Base-by-base conservation (phyloP, 2,113 vertebrate genomes). In the Mugil cephalus region DNA sequence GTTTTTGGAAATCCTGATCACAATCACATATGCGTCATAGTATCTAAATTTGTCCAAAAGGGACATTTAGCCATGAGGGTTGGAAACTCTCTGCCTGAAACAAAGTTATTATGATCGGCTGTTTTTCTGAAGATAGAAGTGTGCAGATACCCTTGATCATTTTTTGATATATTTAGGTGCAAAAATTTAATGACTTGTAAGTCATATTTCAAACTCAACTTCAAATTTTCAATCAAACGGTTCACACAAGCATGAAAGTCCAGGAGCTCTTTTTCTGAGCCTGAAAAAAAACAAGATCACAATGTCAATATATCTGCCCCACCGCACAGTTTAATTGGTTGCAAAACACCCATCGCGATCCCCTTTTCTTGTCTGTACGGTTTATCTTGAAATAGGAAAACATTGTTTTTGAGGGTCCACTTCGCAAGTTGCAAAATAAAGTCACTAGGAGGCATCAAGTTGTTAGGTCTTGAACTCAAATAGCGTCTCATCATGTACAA, bases 11-110 rank as follows among this genome's bases (percentile, higher is more conserved):
- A n/a, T n/a, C n/a, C n/a, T n/a, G n/a, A n/a, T n/a, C n/a, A n/a
- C n/a, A n/a, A n/a, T n/a, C n/a, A n/a, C n/a, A n/a, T n/a, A n/a
- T n/a, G n/a, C n/a, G n/a, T n/a, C n/a, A n/a, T n/a, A n/a, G n/a
- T n/a, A n/a, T n/a, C n/a, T n/a, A n/a, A n/a, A 65, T 39, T 51
- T 40, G 46, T 65, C 62, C 47, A 51, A n/a, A 65, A 21, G 0
- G 1, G 46, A 30, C 1, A 0, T 51, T 51, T 17, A 65, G 36
- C 62, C 47, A 5, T 65, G 62, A 18, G 13, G 18, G 62, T n/a
- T n/a, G n/a, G n/a, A 51, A 65, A 51, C 4, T 65, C 18, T 48
- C 60, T 18, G 24, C 0, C 1, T 47, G 59, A 21, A 65, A 39
- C n/a, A n/a, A n/a, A n/a, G n/a, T n/a, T n/a, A n/a, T n/a, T n/a